Percentiles rank a stretch among this genome's conserved stretches.
Evolutionary conservation across 92 coral and sea anemone genomes (phyloP).

Genomic region (Phymanthus crucifer): DNA sequence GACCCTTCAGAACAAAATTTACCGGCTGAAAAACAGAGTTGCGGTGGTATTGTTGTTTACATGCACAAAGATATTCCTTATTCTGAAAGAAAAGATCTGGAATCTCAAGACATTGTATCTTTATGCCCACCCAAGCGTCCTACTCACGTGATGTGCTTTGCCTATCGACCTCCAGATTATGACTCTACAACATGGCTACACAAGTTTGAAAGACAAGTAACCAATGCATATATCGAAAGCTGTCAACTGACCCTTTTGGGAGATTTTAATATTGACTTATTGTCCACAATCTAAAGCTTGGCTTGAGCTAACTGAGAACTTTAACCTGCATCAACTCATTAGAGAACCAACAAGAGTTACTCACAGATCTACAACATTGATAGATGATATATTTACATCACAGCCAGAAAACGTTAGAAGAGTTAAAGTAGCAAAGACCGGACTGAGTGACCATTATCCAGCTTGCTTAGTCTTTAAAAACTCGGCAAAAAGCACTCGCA

Average conservation of each 20-base stretch:
- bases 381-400: conserved; percentile 38
- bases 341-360: conserved; percentile 43
- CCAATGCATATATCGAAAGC: too few species aligned
- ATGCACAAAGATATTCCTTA: too few species aligned
- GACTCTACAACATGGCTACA: conserved; percentile 15
- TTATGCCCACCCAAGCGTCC: conserved; percentile 35
- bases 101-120: conserved; percentile 19
- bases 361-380: conserved; percentile 6
- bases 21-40: too few species aligned
- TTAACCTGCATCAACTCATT: conserved; percentile 22
- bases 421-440: conserved; percentile 33
- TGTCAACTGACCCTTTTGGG: conserved; percentile 27
- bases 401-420: conserved; percentile 22
- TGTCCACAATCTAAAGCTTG: conserved; percentile 9
- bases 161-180: conserved; percentile 32
- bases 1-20: too few species aligned
- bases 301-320: conserved; percentile 28
- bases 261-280: conserved; percentile 38
- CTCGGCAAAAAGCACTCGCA: conserved; percentile 32
- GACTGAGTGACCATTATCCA: conserved; percentile 49
- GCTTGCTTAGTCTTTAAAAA: conserved; percentile 31
- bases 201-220: conserved; percentile 30
- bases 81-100: conserved; percentile 27
- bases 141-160: conserved; percentile 20
- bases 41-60: too few species aligned